Evolutionary conservation across 2,113 vertebrate genomes (phyloP), one percentile per base, ranked within the genome.

Genomic region (Dascyllus trimaculatus): DNA sequence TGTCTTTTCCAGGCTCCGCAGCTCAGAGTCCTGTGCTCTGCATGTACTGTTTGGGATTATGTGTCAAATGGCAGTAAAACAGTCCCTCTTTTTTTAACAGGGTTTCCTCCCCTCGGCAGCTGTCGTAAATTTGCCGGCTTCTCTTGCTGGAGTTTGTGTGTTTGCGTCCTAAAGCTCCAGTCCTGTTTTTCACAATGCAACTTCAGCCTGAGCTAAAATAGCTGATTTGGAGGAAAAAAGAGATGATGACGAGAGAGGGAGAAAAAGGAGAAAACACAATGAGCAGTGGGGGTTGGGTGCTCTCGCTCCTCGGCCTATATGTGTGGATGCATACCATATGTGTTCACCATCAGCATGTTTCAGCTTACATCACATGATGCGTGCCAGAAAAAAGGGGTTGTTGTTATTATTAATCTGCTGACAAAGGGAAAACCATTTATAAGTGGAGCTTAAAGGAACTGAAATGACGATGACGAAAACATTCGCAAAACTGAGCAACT

Each of bases 401-500:
- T 57, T 82, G 68, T 82, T 84, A 72, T 82, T 75, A 76, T 82
- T 79, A 80, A 84, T 87, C 59, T 92, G 92, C 92, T 93, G 92
- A 93, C 89, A 80, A 66, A 63, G 71, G 66, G 85, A 76, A 72
- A 89, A 83, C n/a, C 74, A 40, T 92, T 83, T 80, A 71, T 60
- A 76, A 72, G 25, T 4, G 4, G 8, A 40, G 22, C 10, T 26
- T 52, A 71, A 64, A 25, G 43, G 53, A 75, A 60, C 19, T 25
- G 17, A 75, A 65, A 78, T n/a, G 48, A 78, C 57, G 62, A 75
- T 24, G 45, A 78, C 57, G 62, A 73, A 84, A 77, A 75, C 75
- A 17, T 45, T 62, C 48, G 24, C 19, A 46, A 65, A 51, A 14
- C 35, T 54, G 43, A 68, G 69, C 38, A 49, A 78, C 81, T 85